Conservation (phyloP, 2,113 vertebrate genomes). For the Brachypodius melanocephalos region DNA sequence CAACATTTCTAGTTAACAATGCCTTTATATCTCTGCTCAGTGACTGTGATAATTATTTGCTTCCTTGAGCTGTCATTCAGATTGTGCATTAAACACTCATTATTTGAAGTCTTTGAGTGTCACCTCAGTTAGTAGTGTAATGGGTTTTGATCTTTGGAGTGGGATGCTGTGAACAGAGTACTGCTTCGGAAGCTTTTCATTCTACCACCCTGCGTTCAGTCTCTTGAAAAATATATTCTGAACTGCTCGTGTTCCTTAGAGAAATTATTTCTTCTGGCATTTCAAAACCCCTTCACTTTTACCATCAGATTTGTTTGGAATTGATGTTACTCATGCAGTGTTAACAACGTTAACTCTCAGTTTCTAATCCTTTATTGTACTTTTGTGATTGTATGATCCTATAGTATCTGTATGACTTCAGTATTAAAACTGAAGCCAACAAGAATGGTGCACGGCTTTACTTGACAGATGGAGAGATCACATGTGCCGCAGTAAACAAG, state of each 20-base stretch:
- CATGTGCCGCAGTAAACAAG: rapidly evolving
- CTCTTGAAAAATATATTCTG: neutral
- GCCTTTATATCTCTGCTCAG: neutral
- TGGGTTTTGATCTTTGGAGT: neutral
- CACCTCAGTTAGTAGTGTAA: neutral
- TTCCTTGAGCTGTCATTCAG: constrained; percentile 2
- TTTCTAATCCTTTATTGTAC: neutral
- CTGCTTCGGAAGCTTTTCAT: neutral
- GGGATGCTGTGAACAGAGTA: neutral
- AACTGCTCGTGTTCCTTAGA: neutral
- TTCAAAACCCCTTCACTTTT: neutral
- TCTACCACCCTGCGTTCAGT: neutral
- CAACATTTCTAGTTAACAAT: neutral
- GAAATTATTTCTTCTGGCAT: neutral
- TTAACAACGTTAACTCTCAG: rapidly evolving
- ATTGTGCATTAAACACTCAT: neutral
- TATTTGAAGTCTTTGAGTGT: neutral
- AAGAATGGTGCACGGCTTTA: neutral
- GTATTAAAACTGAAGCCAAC: neutral
- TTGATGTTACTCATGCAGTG: neutral
- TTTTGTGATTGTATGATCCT: neutral
- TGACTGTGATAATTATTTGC: neutral
- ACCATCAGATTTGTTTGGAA: neutral
- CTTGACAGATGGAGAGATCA: neutral
- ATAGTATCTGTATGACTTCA: neutral